Base-by-base conservation (phyloP, 2,888 invertebrate genomes). In the Campoplex nolae region DNA sequence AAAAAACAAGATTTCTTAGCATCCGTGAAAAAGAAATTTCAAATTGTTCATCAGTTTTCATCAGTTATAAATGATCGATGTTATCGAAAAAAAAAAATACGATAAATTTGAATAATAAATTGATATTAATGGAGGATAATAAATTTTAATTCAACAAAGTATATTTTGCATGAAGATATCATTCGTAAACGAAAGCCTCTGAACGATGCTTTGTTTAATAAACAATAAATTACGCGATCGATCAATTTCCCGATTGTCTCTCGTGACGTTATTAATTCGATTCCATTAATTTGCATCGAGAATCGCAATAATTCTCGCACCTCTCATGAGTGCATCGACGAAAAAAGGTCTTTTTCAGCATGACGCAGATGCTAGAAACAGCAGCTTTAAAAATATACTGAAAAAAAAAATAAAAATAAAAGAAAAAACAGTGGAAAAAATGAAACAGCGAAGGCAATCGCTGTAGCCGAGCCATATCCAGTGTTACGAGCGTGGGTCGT, bases 401-500 rank as follows among this genome's bases (percentile, higher is more conserved):
- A 13, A 70, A 35, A 38, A 70, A 73, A 51, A 77, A 38, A 38
- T 6, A 70, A 77, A 51, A 77, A 38, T 70, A 76, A 77, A 45
- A 67, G 75, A 54, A 74, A 82, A 84, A 68, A 79, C 42, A 54
- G 82, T 48, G 65, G 62, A 35, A 75, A 87, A 87, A 79, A 79
- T 51, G 73, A 23, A 23, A 23, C 23, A 23, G 73, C 73, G 70
- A 73, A 73, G 81, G 77, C 84, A 81, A 74, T 81, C 73, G 73
- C 58, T 65, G 58, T 81, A 32, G 77, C 74, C 86, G 84, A 77
- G 84, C 86, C 86, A 84, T 86, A 86, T 86, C 56, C 84, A 81
- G 86, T 73, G 65, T 23, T 67, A n/a, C 16, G 68, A 84, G 81
- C 86, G 86, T 81, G 84, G 86, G 84, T 83, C 80, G 83, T 58